These are phyloP conservation scores for Cuculus canorus DNA, from an alignment of 2,797 vertebrate species.

Conservation along the genomic window DNA sequence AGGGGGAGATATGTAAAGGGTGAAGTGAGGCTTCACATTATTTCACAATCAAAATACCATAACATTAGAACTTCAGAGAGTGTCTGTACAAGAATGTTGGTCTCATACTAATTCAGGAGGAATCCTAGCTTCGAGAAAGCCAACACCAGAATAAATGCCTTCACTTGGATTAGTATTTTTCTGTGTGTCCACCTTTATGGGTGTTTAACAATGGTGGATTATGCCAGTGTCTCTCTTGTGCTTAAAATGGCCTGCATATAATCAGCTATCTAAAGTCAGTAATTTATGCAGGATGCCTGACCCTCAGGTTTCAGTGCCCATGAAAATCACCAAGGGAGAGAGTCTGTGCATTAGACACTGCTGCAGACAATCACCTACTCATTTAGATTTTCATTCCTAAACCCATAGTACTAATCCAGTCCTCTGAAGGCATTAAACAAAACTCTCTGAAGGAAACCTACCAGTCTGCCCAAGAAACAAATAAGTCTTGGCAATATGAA, in stretches of 20 bases:
- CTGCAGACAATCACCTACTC: not conserved
- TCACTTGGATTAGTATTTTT: not conserved
- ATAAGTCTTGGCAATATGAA: not conserved
- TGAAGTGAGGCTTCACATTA: not conserved
- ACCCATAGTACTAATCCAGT: not conserved
- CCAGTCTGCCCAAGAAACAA: accelerated
- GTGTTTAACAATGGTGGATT: not conserved
- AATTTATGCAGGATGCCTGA: not conserved
- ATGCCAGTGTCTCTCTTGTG: not conserved
- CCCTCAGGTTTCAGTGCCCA: accelerated
- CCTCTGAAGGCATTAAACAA: not conserved
- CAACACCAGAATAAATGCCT: not conserved
- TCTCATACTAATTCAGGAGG: not conserved
- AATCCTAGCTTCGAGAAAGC: not conserved
- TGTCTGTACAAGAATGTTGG: not conserved
- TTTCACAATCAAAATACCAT: not conserved
- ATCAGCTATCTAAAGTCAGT: not conserved
- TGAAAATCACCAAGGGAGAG: not conserved
- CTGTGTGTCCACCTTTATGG: not conserved
- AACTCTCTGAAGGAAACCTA: not conserved
- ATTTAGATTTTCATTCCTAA: not conserved
- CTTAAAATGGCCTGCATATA: not conserved
- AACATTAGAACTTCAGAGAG: not conserved
- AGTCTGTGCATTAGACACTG: not conserved
- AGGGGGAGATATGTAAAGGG: too few species aligned